Evolutionary conservation across 2,888 invertebrate species (phyloP).

Genomic region (Cantharis rufa): DNA sequence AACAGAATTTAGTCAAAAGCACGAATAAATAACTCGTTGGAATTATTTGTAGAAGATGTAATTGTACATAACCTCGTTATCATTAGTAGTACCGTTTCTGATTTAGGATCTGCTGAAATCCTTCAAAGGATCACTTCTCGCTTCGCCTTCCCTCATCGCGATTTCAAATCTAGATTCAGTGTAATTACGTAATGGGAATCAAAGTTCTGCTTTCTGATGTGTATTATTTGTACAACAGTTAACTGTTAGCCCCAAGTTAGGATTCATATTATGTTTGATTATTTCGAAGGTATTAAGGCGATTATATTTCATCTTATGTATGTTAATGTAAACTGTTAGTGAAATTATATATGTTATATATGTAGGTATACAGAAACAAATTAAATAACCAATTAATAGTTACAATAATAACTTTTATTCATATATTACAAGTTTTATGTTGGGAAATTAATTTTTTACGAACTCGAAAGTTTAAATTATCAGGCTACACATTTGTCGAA

Average conservation of each 20-base stretch:
- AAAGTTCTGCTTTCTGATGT: slow-evolving; percentile 55
- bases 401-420: background rate
- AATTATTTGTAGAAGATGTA: slow-evolving; percentile 46
- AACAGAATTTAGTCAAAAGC: slow-evolving; percentile 18
- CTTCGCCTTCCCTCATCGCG: slow-evolving; percentile 44
- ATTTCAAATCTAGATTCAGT: slow-evolving; percentile 47
- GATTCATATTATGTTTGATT: slow-evolving; percentile 31
- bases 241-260: slow-evolving; percentile 31
- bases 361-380: background rate
- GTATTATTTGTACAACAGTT: slow-evolving; percentile 53
- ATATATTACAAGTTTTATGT: background rate
- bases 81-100: slow-evolving; percentile 53
- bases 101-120: slow-evolving; percentile 46
- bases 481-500: background rate
- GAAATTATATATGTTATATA: slow-evolving; percentile 14
- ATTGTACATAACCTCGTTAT: slow-evolving; percentile 57
- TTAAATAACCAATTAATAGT: background rate
- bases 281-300: slow-evolving; percentile 30
- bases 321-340: slow-evolving; percentile 25
- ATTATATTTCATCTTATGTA: slow-evolving; percentile 19
- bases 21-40: slow-evolving; percentile 25
- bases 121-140: slow-evolving; percentile 49
- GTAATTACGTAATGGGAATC: slow-evolving; percentile 58
- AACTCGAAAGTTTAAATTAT: background rate
- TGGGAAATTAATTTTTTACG: background rate